phyloP scores from a whole-genome alignment of 1,140 invertebrate genomes.

The Manduca sexta region DNA sequence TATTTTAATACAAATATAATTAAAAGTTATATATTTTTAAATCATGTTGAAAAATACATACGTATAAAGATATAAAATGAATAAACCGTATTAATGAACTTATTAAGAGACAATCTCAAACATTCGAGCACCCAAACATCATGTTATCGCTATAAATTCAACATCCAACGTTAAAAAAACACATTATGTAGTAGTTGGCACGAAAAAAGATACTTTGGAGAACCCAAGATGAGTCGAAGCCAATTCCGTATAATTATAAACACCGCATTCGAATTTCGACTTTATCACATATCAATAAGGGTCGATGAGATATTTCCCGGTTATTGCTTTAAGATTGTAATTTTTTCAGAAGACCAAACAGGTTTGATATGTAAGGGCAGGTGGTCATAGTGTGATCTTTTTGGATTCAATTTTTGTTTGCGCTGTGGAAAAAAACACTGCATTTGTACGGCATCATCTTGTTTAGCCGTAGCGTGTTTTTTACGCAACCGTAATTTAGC shows the following conservation, averaged over 20 bases:
- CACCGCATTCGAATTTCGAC: background rate
- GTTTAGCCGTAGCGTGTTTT: too few relatives aligned
- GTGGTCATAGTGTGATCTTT: slow-evolving; percentile 29
- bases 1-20: too few relatives aligned
- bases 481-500: too few relatives aligned
- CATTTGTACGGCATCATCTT: too few relatives aligned
- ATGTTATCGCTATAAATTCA: background rate
- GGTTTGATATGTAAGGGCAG: slow-evolving; percentile 53
- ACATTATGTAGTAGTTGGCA: slow-evolving; percentile 52
- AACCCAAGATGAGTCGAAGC: background rate
- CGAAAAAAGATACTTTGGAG: slow-evolving; percentile 16
- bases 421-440: too few relatives aligned
- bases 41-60: too few relatives aligned
- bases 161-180: slow-evolving; percentile 35
- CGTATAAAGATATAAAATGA: too few relatives aligned
- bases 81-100: too few relatives aligned
- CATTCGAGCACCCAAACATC: too few relatives aligned
- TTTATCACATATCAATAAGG: background rate
- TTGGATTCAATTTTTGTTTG: too few relatives aligned
- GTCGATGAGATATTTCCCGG: background rate
- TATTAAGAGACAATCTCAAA: too few relatives aligned
- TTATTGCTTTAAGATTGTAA: background rate
- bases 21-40: too few relatives aligned
- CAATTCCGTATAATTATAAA: background rate
- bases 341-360: slow-evolving; percentile 17